Evolutionary conservation across 1,140 invertebrate genomes (phyloP).

Genomic region (Scaptomyza hsui): DNA sequence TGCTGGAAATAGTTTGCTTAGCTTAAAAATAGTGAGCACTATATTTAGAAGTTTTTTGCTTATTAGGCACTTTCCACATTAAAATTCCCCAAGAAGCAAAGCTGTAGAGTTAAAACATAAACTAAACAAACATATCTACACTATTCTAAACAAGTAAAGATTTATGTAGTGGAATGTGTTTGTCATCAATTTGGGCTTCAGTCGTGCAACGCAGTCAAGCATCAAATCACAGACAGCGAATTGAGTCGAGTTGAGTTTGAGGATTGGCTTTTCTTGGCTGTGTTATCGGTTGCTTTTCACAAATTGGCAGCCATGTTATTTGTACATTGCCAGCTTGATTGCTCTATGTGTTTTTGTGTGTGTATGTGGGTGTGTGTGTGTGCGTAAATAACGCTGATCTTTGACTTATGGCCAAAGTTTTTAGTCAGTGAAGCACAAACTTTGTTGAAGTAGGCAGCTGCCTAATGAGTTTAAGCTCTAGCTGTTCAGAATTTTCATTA

Average conservation of each 20-base stretch:
- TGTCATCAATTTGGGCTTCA: constrained; percentile 15
- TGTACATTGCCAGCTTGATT: constrained; percentile 33
- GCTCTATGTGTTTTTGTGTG: background rate
- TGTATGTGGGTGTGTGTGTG: constrained; percentile 24
- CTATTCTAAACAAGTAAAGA: background rate
- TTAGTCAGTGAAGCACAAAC: constrained; percentile 40
- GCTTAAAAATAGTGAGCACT: background rate
- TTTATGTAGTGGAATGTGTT: background rate
- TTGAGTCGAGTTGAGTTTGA: constrained; percentile 21
- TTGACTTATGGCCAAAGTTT: constrained; percentile 62
- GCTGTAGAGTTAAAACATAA: background rate
- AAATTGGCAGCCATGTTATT: constrained; percentile 31
- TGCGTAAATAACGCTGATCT: constrained; percentile 57
- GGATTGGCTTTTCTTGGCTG: constrained; percentile 12
- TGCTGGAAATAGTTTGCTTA: constrained; percentile 15
- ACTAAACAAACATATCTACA: background rate
- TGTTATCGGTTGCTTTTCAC: constrained; percentile 15
- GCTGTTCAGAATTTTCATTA: constrained; percentile 55
- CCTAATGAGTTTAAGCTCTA: constrained; percentile 45
- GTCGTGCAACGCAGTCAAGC: constrained; percentile 28
- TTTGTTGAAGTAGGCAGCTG: constrained; percentile 42
- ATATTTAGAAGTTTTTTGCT: constrained; percentile 11
- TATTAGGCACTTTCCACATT: constrained; percentile 4
- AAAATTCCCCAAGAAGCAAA: background rate
- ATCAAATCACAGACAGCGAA: constrained; percentile 24